These are phyloP conservation scores for Pyrgus malvae DNA, from an alignment of 2,888 invertebrate genomes.

Conservation along the genomic window DNA sequence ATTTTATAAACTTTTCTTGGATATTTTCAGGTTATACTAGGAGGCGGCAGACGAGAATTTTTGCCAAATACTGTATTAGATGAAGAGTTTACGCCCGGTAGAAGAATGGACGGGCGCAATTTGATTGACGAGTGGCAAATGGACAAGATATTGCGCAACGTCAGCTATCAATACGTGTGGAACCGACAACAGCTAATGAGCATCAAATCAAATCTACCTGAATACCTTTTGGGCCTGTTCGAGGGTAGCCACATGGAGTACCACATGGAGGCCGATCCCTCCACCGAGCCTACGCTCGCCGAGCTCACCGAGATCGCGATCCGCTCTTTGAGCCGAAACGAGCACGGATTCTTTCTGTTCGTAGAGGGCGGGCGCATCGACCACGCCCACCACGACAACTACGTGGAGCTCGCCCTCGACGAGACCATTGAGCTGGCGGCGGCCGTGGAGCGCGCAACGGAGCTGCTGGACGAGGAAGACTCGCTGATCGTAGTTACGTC, in stretches of 20 bases:
- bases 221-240: slow-evolving; percentile 83
- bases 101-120: slow-evolving; percentile 82
- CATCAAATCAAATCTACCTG: slow-evolving; percentile 70
- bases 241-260: slow-evolving; percentile 83
- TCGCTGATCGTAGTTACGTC: slow-evolving; percentile 88
- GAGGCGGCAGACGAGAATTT: slow-evolving; percentile 87
- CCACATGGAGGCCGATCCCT: slow-evolving; percentile 76
- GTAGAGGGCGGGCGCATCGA: slow-evolving; percentile 84
- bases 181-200: slow-evolving; percentile 80
- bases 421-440: slow-evolving; percentile 84
- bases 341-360: slow-evolving; percentile 86
- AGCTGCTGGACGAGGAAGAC: slow-evolving; percentile 68
- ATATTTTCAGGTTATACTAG: slow-evolving; percentile 84
- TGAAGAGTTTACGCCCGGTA: slow-evolving; percentile 65
- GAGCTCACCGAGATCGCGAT: slow-evolving; percentile 79
- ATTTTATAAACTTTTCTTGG: too few relatives aligned
- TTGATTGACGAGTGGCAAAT: slow-evolving; percentile 85
- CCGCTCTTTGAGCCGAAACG: slow-evolving; percentile 80
- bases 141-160: slow-evolving; percentile 60
- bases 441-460: slow-evolving; percentile 69
- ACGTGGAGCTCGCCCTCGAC: slow-evolving; percentile 79
- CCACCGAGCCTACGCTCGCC: slow-evolving; percentile 54
- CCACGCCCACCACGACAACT: slow-evolving; percentile 81
- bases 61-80: slow-evolving; percentile 77
- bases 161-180: slow-evolving; percentile 76